These are phyloP conservation scores for Lutjanus campechanus DNA, from an alignment of 2,797 vertebrate species.

Conservation along the genomic window DNA sequence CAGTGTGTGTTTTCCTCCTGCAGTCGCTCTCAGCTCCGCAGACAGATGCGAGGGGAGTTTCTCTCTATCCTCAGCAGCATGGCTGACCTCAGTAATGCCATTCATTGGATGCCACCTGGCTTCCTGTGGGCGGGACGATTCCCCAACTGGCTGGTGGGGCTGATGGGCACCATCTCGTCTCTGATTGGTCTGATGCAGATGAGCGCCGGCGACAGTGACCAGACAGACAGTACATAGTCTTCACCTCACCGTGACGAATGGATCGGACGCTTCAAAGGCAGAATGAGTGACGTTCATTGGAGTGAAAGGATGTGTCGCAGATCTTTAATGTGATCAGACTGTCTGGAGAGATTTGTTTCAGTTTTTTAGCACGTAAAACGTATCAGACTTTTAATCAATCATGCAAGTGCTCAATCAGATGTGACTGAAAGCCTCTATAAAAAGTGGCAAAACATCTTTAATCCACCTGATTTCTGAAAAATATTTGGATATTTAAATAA, in stretches of 20 bases:
- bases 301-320: neutral
- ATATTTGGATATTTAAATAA: neutral
- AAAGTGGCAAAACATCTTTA: neutral
- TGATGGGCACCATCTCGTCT: conserved; percentile 94
- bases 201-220: conserved; percentile 32
- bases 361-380: neutral
- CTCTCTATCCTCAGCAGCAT: conserved; percentile 85
- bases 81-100: conserved; percentile 91
- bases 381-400: neutral
- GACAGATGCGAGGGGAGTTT: conserved; percentile 83
- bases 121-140: conserved; percentile 93
- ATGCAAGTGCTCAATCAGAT: neutral
- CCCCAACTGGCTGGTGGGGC: conserved; percentile 93
- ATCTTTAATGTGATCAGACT: conserved; percentile 11
- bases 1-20: neutral
- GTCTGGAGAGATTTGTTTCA: neutral
- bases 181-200: conserved; percentile 90
- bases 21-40: conserved; percentile 62
- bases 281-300: neutral
- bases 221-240: conserved; percentile 43
- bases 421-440: conserved; percentile 1
- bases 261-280: neutral
- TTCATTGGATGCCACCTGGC: conserved; percentile 95
- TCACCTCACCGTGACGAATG: conserved; percentile 16
- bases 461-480: neutral